These are phyloP conservation scores for Urocynchramus pylzowi DNA, from an alignment of 2,113 vertebrate genomes.

Conservation along the genomic window DNA sequence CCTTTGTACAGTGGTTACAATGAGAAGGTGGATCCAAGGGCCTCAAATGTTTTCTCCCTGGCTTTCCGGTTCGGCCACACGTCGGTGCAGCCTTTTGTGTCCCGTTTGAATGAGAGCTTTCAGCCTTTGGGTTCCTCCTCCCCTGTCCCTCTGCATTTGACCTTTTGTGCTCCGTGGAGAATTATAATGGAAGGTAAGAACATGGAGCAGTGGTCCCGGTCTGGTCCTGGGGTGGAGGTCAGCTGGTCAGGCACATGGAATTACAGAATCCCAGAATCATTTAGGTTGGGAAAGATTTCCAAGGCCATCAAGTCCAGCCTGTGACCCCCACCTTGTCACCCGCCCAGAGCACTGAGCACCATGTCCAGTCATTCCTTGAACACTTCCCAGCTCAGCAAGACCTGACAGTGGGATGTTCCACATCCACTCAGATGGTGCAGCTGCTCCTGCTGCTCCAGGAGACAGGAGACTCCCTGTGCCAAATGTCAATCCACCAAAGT, in stretches of 20 bases:
- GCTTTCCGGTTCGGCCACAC: conserved; percentile 83
- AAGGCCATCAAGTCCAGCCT: neutral
- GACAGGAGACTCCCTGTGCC: neutral
- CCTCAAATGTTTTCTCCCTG: conserved; percentile 80
- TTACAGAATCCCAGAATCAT: neutral
- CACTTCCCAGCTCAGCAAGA: neutral
- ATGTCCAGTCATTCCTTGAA: neutral
- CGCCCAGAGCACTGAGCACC: neutral
- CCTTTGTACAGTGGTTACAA: conserved; percentile 74
- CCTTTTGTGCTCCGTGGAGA: conserved; percentile 81
- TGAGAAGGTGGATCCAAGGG: conserved; percentile 70
- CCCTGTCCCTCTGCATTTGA: conserved; percentile 70
- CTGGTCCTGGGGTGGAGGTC: neutral
- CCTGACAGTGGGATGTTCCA: neutral
- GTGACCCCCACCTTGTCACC: neutral
- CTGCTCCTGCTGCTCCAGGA: neutral
- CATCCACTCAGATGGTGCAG: too few species aligned
- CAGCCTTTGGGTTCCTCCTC: conserved; percentile 56
- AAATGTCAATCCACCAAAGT: neutral
- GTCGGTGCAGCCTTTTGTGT: conserved; percentile 73
- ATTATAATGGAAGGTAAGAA: conserved; percentile 77
- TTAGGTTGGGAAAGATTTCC: neutral
- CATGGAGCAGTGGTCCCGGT: neutral
- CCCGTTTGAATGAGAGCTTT: conserved; percentile 68
- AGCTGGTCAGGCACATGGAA: neutral